These are phyloP conservation scores for Hippoglossus stenolepis DNA, from an alignment of 2,113 vertebrate genomes.

Conservation along the genomic window DNA sequence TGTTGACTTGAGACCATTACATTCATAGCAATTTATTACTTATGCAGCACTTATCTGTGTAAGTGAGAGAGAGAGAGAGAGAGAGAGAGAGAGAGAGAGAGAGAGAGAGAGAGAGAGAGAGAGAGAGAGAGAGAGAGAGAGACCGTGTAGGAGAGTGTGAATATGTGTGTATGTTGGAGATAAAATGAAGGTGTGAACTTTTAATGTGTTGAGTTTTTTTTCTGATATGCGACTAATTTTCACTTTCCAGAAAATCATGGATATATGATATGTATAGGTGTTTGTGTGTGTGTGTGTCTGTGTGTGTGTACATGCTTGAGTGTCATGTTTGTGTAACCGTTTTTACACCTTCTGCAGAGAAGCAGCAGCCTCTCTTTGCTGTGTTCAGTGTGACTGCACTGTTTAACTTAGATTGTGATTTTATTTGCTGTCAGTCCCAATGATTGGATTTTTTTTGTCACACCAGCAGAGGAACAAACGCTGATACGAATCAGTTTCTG, in stretches of 20 bases:
- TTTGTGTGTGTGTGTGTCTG: not conserved
- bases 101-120: too few species aligned
- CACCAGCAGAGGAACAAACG: slow-evolving; percentile 38
- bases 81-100: too few species aligned
- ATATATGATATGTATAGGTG: not conserved
- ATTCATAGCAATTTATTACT: too few species aligned
- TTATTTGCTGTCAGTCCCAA: slow-evolving; percentile 37
- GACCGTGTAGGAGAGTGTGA: not conserved
- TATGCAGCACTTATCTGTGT: too few species aligned
- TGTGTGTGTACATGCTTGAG: not conserved
- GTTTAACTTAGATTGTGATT: not conserved
- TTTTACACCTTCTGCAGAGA: slow-evolving; percentile 14
- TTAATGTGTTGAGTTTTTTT: not conserved
- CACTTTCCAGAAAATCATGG: slow-evolving; percentile 18
- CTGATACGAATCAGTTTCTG: not conserved
- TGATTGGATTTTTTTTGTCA: slow-evolving; percentile 6
- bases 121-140: too few species aligned
- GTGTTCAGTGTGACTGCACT: slow-evolving; percentile 11
- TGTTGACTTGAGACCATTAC: too few species aligned
- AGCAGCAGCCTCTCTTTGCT: slow-evolving; percentile 11
- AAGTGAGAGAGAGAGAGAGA: too few species aligned
- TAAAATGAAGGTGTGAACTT: not conserved
- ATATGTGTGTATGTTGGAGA: not conserved
- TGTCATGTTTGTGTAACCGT: not conserved
- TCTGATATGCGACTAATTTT: slow-evolving; percentile 39